phyloP scores from a whole-genome alignment of 2,888 invertebrate genomes.

The Acronicta alni region DNA sequence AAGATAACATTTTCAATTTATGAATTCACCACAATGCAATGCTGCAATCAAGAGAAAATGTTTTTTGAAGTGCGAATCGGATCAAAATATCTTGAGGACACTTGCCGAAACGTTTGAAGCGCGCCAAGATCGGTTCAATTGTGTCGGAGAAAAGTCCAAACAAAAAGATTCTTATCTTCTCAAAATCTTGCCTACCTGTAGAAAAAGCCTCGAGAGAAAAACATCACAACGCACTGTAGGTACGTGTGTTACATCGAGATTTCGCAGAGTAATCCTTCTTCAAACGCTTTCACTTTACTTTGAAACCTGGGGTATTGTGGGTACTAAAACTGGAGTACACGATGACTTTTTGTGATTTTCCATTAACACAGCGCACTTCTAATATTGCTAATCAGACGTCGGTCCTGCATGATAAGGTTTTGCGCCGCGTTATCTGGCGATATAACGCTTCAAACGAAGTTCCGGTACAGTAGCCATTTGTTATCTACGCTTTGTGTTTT shows the following conservation, averaged over 20 bases:
- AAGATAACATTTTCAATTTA: slow-evolving; percentile 47
- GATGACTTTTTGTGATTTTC: slow-evolving; percentile 34
- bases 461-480: slow-evolving; percentile 54
- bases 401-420: slow-evolving; percentile 46
- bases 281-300: slow-evolving; percentile 20
- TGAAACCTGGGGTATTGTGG: neutral
- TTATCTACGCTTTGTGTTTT: slow-evolving; percentile 50
- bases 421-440: slow-evolving; percentile 43
- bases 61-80: neutral
- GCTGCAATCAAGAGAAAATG: slow-evolving; percentile 5
- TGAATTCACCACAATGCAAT: slow-evolving; percentile 19
- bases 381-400: slow-evolving; percentile 38
- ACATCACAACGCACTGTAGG: neutral
- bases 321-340: slow-evolving; percentile 14
- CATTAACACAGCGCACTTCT: slow-evolving; percentile 33
- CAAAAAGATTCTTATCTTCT: slow-evolving; percentile 6
- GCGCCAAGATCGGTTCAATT: neutral
- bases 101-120: neutral
- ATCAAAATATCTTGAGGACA: neutral
- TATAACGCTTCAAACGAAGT: slow-evolving; percentile 41
- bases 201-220: slow-evolving; percentile 3
- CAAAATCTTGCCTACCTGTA: slow-evolving; percentile 1
- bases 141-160: slow-evolving; percentile 10
- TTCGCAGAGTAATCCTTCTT: slow-evolving; percentile 13
- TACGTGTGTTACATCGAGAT: slow-evolving; percentile 15